Evolutionary conservation across 2,888 invertebrate genomes (phyloP), one percentile per base, ranked within the genome.

Genomic region (Ichneumoninae sp.): DNA sequence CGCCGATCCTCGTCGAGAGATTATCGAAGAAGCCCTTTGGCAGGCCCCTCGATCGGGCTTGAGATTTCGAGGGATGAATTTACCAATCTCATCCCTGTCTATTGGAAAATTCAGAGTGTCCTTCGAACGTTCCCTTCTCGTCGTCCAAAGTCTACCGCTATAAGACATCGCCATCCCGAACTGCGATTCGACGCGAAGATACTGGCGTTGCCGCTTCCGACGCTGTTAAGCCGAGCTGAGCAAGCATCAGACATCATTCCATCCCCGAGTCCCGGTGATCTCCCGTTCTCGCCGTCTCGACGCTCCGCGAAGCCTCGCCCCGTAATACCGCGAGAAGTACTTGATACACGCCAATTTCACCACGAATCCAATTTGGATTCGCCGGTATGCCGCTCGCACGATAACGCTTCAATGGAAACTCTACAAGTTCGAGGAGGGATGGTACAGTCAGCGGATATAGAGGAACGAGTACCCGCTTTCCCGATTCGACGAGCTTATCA

Each of bases 321-420:
- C 50, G 52, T 50, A 79, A 70, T 83, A 70, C 71, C 19, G 47
- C 22, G 33, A 63, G 68, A 44, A 81, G 66, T 83, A 73, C 79
- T 76, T 69, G 80, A 80, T 83, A 73, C 66, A 76, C 76, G 80
- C 68, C 81, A 83, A 80, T 80, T 81, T 80, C 76, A 73, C 63
- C 77, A 40, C 52, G 52, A 77, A 83, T 80, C 57, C 75, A 80
- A 83, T 81, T 83, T 81, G 80, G 76, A 83, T 77, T 81, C 75
- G 10, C 52, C 68, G 80, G 73, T 73, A 81, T 83, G 80, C 76
- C 73, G 73, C 80, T 63, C 75, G 79, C 74, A 68, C 76, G 80
- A 83, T 83, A 81, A 83, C 83, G 76, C 76, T 83, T 83, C 83
- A 83, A 76, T 77, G 76, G 75, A 83, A 68, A 71, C 63, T 65